phyloP scores from a whole-genome alignment of 23 tunicate species.

The Halocynthia aurantium region DNA sequence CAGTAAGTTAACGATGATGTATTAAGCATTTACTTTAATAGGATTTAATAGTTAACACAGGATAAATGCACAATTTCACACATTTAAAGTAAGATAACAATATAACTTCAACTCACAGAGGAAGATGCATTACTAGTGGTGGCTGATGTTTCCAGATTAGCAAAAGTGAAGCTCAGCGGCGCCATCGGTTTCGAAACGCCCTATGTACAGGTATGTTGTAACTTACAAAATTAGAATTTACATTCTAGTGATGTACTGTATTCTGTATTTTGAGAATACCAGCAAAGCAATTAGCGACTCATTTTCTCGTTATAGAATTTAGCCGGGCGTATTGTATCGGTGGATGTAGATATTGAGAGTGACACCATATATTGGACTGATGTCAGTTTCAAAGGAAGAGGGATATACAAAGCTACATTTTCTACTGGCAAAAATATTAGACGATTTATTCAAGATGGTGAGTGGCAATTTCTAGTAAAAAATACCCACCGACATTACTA shows the following conservation, averaged over 20 bases:
- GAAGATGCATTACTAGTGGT: constrained; percentile 74
- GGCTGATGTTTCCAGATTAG: constrained; percentile 35
- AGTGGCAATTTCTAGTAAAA: neutral
- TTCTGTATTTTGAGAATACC: too few relatives aligned
- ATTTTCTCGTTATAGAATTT: constrained; percentile 34
- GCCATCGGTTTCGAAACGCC: constrained; percentile 43
- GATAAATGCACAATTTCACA: neutral
- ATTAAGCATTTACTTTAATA: too few relatives aligned
- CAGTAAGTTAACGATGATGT: neutral
- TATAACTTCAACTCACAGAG: constrained; percentile 22
- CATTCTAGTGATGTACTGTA: neutral
- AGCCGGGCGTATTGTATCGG: constrained; percentile 59
- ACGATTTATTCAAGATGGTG: constrained; percentile 64
- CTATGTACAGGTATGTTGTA: constrained; percentile 34
- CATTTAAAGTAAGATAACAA: neutral
- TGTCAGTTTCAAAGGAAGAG: constrained; percentile 53
- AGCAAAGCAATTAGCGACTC: neutral
- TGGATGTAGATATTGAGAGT: constrained; percentile 57
- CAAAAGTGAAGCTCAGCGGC: constrained; percentile 45
- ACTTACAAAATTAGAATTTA: neutral
- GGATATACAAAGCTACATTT: constrained; percentile 72
- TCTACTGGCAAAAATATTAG: constrained; percentile 50
- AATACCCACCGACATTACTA: neutral
- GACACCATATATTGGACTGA: constrained; percentile 76
- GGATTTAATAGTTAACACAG: neutral